Evolutionary conservation across 1,140 invertebrate species (phyloP).

Genomic region (Holotrichia oblita): DNA sequence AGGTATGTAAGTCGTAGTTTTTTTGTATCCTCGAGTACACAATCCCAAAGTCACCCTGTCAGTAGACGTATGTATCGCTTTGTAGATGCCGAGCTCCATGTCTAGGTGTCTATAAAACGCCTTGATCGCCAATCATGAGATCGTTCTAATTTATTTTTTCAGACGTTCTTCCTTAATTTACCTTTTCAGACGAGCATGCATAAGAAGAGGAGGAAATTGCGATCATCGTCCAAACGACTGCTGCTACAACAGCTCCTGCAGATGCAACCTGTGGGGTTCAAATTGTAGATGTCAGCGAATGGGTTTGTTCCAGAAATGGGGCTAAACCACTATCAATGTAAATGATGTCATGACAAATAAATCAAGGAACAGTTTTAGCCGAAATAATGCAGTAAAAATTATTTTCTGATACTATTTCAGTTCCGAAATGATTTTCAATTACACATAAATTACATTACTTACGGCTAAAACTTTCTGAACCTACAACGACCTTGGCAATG

Average conservation of each 20-base stretch:
- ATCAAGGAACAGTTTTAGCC: slow-evolving; percentile 5
- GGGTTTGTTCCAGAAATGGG: slow-evolving; percentile 92
- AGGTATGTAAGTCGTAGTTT: neutral
- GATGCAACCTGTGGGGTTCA: slow-evolving; percentile 90
- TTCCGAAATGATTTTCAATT: slow-evolving; percentile 1
- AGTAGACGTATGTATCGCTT: slow-evolving; percentile 36
- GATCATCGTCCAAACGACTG: slow-evolving; percentile 87
- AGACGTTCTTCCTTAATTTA: slow-evolving; percentile 88
- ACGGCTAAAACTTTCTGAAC: neutral
- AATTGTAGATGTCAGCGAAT: slow-evolving; percentile 90
- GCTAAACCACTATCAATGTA: slow-evolving; percentile 62
- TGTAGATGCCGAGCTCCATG: slow-evolving; percentile 38
- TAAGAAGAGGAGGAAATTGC: slow-evolving; percentile 81
- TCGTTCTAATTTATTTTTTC: slow-evolving; percentile 65
- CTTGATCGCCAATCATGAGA: slow-evolving; percentile 46
- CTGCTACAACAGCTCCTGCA: slow-evolving; percentile 85
- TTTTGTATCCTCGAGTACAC: neutral
- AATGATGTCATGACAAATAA: slow-evolving; percentile 6
- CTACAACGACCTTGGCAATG: slow-evolving; percentile 28
- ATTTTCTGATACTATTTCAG: slow-evolving; percentile 6
- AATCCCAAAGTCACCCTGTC: neutral
- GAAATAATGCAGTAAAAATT: neutral
- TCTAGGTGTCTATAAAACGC: slow-evolving; percentile 38
- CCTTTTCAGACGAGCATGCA: slow-evolving; percentile 87
- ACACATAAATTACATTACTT: neutral